Evolutionary conservation across 2,797 vertebrate species (phyloP).

Genomic region (Anableps anableps): DNA sequence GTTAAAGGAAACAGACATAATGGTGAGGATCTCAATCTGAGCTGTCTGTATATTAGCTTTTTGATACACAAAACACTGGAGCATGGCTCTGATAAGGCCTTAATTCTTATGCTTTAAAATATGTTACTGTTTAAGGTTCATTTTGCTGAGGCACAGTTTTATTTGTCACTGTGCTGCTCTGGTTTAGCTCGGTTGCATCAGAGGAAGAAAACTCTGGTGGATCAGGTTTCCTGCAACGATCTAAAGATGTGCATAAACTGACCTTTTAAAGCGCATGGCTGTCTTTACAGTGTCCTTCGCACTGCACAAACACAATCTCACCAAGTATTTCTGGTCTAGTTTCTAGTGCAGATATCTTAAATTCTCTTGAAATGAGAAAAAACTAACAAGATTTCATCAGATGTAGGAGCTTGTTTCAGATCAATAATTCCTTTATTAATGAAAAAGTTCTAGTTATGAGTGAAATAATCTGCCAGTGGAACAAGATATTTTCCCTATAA

Average conservation of each 20-base stretch:
- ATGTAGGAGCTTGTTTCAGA: no score
- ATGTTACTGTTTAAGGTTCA: background rate
- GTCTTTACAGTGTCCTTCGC: no score
- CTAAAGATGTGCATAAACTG: no score
- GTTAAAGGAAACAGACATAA: background rate
- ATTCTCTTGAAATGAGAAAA: no score
- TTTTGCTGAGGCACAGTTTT: background rate
- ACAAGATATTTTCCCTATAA: background rate
- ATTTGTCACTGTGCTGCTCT: background rate
- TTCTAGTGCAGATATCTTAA: background rate
- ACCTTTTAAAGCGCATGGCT: background rate
- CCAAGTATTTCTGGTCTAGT: background rate
- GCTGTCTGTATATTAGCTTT: background rate
- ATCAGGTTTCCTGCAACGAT: background rate
- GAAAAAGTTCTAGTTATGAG: no score
- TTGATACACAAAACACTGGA: constrained; percentile 28
- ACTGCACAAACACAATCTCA: background rate
- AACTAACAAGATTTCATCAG: no score
- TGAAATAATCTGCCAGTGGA: no score
- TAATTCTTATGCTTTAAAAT: background rate
- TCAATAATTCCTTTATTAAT: no score
- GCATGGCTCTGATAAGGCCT: constrained; percentile 6
- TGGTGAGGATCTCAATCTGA: constrained; percentile 10
- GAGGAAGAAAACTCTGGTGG: background rate
- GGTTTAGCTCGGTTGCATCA: background rate